Conservation (phyloP, 2,797 vertebrate species). For the Carcharodon carcharias region DNA sequence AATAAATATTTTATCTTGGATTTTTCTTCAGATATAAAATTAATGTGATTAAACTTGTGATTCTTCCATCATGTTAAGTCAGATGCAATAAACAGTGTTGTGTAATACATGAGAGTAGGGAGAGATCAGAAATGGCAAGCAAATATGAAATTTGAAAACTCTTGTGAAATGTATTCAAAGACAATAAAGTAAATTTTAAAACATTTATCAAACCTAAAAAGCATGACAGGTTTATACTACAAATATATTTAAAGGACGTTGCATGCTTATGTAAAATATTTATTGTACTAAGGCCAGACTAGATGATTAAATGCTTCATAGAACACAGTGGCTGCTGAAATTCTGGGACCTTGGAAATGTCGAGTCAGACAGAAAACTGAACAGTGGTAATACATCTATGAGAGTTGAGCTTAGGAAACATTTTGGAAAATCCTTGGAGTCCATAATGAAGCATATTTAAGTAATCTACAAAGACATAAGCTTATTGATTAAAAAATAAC, state of each 20-base stretch:
- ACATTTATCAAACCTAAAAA: too few relatives aligned
- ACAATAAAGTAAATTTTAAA: too few relatives aligned
- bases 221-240: too few relatives aligned
- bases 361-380: neutral
- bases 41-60: too few relatives aligned
- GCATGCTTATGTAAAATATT: neutral
- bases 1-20: too few relatives aligned
- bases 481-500: neutral
- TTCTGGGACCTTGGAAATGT: neutral
- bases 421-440: neutral
- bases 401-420: neutral
- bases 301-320: neutral
- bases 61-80: too few relatives aligned
- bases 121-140: too few relatives aligned
- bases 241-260: neutral
- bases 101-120: neutral
- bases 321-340: neutral
- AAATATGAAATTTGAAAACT: too few relatives aligned
- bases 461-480: neutral
- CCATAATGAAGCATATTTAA: neutral
- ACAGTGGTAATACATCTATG: neutral
- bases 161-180: too few relatives aligned
- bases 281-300: neutral
- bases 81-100: neutral
- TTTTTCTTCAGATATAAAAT: too few relatives aligned